A percentile compares a stretch with the other conserved stretches of the same genome.
Conservation (phyloP, 2,888 invertebrate genomes). For the Ecliptopera silaceata region DNA sequence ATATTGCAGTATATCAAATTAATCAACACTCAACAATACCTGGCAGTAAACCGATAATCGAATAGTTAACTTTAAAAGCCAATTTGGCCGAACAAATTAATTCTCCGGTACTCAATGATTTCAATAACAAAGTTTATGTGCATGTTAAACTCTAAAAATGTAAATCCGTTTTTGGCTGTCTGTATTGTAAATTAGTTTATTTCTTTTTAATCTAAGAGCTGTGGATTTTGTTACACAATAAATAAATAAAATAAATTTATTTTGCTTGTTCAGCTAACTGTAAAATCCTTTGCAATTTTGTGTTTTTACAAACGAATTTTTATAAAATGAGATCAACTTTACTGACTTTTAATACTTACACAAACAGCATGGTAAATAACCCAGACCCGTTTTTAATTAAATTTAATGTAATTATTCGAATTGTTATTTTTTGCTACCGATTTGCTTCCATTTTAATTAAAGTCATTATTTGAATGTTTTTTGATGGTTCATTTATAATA, state of each 20-base stretch:
- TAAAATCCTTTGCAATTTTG: background rate
- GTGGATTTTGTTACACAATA: too few species aligned
- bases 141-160: too few species aligned
- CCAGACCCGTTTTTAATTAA: too few species aligned
- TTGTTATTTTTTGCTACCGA: background rate
- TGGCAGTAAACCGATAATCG: background rate
- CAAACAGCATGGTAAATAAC: too few species aligned
- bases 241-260: too few species aligned
- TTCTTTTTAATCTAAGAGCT: too few species aligned
- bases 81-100: conserved; percentile 3
- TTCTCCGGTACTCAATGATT: background rate
- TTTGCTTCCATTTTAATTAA: background rate
- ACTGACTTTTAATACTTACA: too few species aligned
- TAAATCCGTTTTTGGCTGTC: too few species aligned
- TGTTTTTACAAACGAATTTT: too few species aligned
- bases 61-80: conserved; percentile 6
- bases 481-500: background rate
- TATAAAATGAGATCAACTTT: too few species aligned
- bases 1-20: too few species aligned
- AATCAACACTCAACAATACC: background rate
- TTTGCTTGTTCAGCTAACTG: background rate
- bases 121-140: background rate
- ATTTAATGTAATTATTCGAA: background rate
- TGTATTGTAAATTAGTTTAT: too few species aligned
- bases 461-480: background rate